These are phyloP conservation scores for Lycia hirtaria DNA, from an alignment of 2,888 invertebrate genomes.

Conservation along the genomic window DNA sequence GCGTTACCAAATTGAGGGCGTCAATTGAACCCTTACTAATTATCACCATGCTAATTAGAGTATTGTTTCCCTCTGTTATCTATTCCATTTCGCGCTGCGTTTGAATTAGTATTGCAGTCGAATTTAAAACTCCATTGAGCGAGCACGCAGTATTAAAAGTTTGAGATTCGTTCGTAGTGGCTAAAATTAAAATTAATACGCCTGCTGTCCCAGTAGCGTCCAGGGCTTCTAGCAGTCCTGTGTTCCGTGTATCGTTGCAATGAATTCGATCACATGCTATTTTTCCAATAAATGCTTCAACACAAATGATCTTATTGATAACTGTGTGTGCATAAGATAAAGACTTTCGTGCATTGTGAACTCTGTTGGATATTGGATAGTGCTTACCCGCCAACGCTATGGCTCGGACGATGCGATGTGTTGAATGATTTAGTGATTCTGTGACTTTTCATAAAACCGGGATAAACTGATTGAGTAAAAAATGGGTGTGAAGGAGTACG, in stretches of 20 bases:
- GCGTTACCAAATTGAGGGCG: constrained; percentile 49
- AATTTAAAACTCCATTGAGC: constrained; percentile 19
- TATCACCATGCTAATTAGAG: constrained; percentile 54
- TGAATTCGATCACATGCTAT: constrained; percentile 67
- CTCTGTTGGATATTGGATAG: constrained; percentile 51
- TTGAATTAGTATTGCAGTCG: constrained; percentile 29
- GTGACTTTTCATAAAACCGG: constrained; percentile 51
- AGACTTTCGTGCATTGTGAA: constrained; percentile 52
- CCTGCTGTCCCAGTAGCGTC: constrained; percentile 79
- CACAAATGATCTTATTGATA: constrained; percentile 66
- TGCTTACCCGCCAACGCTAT: constrained; percentile 47
- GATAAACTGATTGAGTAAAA: constrained; percentile 58
- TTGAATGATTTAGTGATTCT: constrained; percentile 59
- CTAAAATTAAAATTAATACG: constrained; percentile 84
- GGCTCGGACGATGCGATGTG: constrained; percentile 50
- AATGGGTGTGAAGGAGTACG: constrained; percentile 81
- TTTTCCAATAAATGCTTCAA: constrained; percentile 62
- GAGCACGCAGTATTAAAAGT: constrained; percentile 51
- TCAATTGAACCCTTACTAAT: constrained; percentile 56
- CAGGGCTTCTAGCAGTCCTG: constrained; percentile 71
- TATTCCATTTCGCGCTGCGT: constrained; percentile 39
- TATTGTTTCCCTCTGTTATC: constrained; percentile 51
- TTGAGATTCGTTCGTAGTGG: constrained; percentile 69
- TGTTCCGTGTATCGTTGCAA: constrained; percentile 62
- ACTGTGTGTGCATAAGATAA: constrained; percentile 80